Percentiles rank a stretch among this genome's conserved stretches.
Conservation (phyloP, 1,140 invertebrate species). For the Patella vulgata region DNA sequence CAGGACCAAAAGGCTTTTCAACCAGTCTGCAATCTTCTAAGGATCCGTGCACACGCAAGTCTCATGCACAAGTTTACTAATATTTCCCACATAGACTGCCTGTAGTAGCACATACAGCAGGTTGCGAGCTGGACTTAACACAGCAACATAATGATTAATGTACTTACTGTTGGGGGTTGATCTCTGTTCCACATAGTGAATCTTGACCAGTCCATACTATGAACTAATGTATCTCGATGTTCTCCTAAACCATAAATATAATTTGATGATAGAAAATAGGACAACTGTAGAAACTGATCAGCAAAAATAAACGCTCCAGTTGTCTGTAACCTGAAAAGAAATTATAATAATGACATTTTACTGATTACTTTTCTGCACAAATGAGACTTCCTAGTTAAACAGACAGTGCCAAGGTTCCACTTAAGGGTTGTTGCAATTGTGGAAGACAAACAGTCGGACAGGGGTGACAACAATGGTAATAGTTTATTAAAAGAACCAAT, state of each 20-base stretch:
- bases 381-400: neutral
- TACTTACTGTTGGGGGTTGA: constrained; percentile 32
- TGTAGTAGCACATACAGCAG: too few species aligned
- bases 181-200: constrained; percentile 48
- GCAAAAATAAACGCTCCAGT: constrained; percentile 40
- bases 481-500: too few species aligned
- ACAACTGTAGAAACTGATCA: constrained; percentile 52
- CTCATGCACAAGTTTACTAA: too few species aligned
- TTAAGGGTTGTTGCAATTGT: neutral
- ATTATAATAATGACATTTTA: constrained; percentile 3
- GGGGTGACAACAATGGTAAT: too few species aligned
- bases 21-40: too few species aligned
- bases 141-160: too few species aligned
- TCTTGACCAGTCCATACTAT: constrained; percentile 37
- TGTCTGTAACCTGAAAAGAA: constrained; percentile 40
- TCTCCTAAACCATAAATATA: constrained; percentile 53
- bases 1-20: too few species aligned
- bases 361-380: constrained; percentile 7
- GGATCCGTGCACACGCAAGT: too few species aligned
- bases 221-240: constrained; percentile 36
- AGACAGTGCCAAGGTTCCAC: neutral
- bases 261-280: constrained; percentile 34
- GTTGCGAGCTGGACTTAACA: too few species aligned
- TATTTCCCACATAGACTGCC: too few species aligned
- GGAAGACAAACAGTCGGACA: neutral